Evolutionary conservation across 2,797 vertebrate species (phyloP), one percentile per base, ranked within the genome.

Genomic region (Danionella dracula): DNA sequence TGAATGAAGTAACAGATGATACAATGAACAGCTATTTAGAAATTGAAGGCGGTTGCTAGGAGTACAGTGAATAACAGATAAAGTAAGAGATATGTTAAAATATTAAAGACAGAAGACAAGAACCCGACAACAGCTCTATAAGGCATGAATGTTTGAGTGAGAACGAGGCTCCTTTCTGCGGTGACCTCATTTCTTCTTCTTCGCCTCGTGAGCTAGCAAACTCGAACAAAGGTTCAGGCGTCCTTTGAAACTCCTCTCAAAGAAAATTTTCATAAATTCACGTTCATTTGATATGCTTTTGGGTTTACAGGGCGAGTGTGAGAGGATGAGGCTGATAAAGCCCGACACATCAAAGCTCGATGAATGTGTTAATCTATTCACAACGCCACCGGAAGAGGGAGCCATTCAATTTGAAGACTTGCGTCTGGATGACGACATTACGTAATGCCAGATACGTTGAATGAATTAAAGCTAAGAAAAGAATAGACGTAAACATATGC

Each of bases 391-490:
- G 66, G 23, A 21, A 71, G 68, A 57, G 60, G 32, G 74, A 34
- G 64, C 35, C 46, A 35, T 37, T 34, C 41, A n/a, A 60, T 68
- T 65, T 48, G 20, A 71, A 71, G 66, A 53, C 41, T 42, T 4
- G 16, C 17, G 2, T 13, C 8, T n/a, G 44, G 61, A 32, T 9
- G 19, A 19, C 4, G 31, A 12, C 59, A 23, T 71, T 66, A 64
- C 20, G 34, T 64, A 64, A 73, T 64, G 62, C 55, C 19, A 63
- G 54, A 48, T 64, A 76, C 42, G 37, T 27, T 70, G 58, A 73
- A 68, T 61, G 63, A 65, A n/a, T 42, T 73, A 58, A 55, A 59
- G 49, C 40, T 32, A 55, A 70, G 48, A 60, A 49, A 55, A 70
- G 48, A 60, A 49, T 50, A 4, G 17, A 34, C 27, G 37, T 8